A percentile compares a stretch with the other conserved stretches of the same genome.
Conservation (phyloP, 2,113 vertebrate species). For the Neolamprologus longior region DNA sequence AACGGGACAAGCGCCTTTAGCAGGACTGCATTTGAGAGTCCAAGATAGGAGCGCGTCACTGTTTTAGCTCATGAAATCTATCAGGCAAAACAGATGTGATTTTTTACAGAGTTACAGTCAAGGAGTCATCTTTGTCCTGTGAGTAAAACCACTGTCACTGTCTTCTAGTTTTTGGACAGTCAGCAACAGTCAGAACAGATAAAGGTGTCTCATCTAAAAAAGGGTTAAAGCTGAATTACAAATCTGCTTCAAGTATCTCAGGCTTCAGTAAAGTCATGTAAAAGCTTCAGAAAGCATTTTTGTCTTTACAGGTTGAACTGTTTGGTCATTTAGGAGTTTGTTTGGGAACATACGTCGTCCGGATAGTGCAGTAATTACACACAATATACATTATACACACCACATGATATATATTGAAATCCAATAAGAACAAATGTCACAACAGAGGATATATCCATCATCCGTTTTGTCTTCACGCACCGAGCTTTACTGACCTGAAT, state of each 20-base stretch:
- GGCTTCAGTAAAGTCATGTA: background rate
- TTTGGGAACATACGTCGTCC: background rate
- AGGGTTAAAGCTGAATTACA: background rate
- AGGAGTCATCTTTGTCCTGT: background rate
- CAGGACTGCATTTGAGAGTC: background rate
- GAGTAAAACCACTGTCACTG: background rate
- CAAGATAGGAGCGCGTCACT: background rate
- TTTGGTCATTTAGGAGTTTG: background rate
- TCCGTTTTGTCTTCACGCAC: background rate
- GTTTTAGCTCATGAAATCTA: background rate
- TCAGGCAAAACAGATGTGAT: accelerated
- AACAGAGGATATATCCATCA: background rate
- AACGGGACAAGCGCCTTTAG: background rate
- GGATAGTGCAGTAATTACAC: background rate
- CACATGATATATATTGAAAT: background rate
- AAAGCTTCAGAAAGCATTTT: background rate
- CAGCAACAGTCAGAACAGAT: background rate
- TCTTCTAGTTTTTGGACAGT: background rate
- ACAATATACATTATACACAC: background rate
- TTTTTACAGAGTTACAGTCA: background rate
- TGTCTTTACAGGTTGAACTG: background rate
- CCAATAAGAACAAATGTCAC: background rate
- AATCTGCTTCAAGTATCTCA: background rate
- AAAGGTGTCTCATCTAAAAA: background rate
- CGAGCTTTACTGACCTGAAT: slow-evolving; percentile 81